Evolutionary conservation across 2,797 vertebrate species (phyloP), one percentile per base, ranked within the genome.

Genomic region (Amblyopsis hoosieri): DNA sequence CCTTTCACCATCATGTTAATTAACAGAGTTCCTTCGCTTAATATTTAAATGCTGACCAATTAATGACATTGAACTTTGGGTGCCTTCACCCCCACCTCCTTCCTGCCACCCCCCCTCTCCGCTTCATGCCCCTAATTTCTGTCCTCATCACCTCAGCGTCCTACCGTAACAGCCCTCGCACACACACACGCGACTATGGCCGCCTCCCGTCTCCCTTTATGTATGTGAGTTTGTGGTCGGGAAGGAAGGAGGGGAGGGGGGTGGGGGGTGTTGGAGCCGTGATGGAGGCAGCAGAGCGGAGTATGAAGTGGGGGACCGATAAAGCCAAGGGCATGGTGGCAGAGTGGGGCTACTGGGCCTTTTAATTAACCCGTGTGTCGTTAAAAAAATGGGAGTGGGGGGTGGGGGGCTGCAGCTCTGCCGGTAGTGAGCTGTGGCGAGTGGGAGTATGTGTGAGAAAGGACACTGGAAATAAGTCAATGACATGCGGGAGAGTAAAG

Each of bases 21-120:
- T 95, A 95, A 94, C 87, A 81, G 86, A 91, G 84, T 93, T 89
- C 8, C 89, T 91, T 84, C 85, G 63, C 90, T 89, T 92, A 94
- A 93, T 94, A 94, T 92, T 92, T 91, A 94, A 94, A 95, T 94
- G 92, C 86, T 93, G 92, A 93, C 90, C 90, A 95, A 94, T 94
- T 94, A 95, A 93, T 94, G 91, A 87, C 91, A 93, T 86, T 91
- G 92, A 94, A 95, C 93, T 94, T 93, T 91, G 90, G 89, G 89
- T 76, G 74, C 76, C 85, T 71, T 79, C 74, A 79, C 74, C 75
- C 61, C 58, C 67, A 61, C 45, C 61, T 59, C 57, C 51, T 33
- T 58, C 33, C 56, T 65, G 15, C 23, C 12, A 12, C 33, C 31
- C 31, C 57, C 54, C 29, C 49, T 60, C 49, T 54, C 62, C 29